These are phyloP conservation scores for Archivesica marissinica DNA, from an alignment of 1,140 invertebrate species.

Conservation along the genomic window DNA sequence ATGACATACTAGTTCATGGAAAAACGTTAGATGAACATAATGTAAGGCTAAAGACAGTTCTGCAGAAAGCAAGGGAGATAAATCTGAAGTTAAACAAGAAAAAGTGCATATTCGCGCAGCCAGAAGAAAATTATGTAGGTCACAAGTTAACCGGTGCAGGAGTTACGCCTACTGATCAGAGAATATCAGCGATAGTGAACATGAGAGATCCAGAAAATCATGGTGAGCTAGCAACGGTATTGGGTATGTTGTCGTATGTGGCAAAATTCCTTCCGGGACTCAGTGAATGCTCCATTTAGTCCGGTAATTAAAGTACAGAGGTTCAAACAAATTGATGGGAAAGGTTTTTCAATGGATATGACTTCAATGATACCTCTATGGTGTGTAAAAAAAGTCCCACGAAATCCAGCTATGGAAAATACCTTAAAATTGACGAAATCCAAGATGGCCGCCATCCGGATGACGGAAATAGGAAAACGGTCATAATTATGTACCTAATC, in stretches of 20 bases:
- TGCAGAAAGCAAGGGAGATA: conserved; percentile 54
- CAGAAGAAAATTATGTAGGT: conserved; percentile 77
- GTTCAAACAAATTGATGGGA: no score
- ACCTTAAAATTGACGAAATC: no score
- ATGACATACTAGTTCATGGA: conserved; percentile 60
- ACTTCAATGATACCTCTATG: no score
- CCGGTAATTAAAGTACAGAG: no score
- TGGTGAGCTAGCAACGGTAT: conserved; percentile 61
- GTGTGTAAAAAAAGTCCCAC: no score
- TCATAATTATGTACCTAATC: no score
- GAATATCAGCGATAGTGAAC: conserved; percentile 77
- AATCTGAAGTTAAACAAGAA: conserved; percentile 54
- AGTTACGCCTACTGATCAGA: conserved; percentile 79
- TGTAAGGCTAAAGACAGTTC: conserved; percentile 45
- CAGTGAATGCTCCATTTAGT: not conserved
- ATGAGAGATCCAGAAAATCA: conserved; percentile 62
- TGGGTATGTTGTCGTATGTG: conserved; percentile 82
- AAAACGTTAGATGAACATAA: conserved; percentile 39
- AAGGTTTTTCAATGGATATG: no score
- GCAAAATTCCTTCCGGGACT: conserved; percentile 80
- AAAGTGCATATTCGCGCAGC: conserved; percentile 63
- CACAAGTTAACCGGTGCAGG: conserved; percentile 78
- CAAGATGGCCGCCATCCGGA: no score
- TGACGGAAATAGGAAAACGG: no score
- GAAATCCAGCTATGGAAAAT: no score